These are phyloP conservation scores for Brienomyrus brachyistius DNA, from an alignment of 2,113 vertebrate genomes.

Conservation along the genomic window DNA sequence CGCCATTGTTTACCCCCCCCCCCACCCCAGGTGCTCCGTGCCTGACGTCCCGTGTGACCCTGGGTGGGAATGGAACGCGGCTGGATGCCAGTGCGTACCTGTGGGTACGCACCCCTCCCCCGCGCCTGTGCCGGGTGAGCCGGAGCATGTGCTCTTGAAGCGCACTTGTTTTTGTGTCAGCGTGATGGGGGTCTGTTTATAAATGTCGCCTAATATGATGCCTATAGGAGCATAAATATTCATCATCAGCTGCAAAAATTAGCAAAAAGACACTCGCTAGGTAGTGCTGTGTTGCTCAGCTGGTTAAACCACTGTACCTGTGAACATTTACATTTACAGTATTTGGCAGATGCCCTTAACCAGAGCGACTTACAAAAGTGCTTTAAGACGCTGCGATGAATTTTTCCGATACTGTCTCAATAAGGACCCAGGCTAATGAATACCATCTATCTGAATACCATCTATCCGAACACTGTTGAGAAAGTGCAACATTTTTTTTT, in stretches of 20 bases:
- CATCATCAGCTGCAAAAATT: background rate
- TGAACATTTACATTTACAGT: no score
- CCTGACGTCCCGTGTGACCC: slow-evolving; percentile 45
- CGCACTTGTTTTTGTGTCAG: background rate
- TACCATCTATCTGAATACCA: no score
- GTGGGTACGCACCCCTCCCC: slow-evolving; percentile 42
- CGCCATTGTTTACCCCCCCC: background rate
- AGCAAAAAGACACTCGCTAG: no score
- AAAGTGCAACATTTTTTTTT: no score
- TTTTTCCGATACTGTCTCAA: no score
- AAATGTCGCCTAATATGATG: background rate
- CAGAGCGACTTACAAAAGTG: no score
- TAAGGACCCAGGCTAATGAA: no score
- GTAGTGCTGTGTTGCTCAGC: no score
- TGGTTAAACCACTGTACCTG: background rate
- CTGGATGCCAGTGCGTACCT: slow-evolving; percentile 49
- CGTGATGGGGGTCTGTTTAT: background rate
- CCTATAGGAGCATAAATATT: background rate
- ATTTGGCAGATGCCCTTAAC: no score
- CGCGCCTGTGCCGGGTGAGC: slow-evolving; percentile 43
- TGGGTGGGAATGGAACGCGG: slow-evolving; percentile 50
- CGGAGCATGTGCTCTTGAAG: background rate
- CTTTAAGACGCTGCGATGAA: no score
- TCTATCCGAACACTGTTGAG: no score
- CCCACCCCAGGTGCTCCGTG: slow-evolving; percentile 48